A percentile compares a stretch with the other conserved stretches of the same genome.
These are phyloP conservation scores for Australoheros facetus DNA, from an alignment of 2,797 vertebrate genomes.

Conservation along the genomic window DNA sequence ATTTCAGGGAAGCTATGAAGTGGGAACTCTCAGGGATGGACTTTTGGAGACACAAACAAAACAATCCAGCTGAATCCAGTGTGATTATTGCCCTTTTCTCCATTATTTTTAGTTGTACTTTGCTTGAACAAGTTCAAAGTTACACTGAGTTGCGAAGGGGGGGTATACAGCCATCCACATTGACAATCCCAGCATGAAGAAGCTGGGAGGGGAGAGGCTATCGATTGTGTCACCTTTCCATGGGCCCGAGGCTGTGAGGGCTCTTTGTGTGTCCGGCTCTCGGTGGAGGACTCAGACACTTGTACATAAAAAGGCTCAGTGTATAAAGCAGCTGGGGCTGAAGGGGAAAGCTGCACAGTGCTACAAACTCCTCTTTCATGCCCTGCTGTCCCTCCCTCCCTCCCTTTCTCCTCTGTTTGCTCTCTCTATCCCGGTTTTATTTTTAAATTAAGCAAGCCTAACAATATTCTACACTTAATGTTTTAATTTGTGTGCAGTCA, in stretches of 20 bases:
- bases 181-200: constrained; percentile 41
- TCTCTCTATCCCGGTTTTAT: background rate
- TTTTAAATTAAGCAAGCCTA: constrained; percentile 1
- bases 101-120: constrained; percentile 25
- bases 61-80: constrained; percentile 27
- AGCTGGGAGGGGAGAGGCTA: constrained; percentile 44
- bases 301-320: constrained; percentile 74
- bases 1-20: constrained; percentile 19
- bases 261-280: constrained; percentile 66
- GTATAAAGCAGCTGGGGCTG: constrained; percentile 67
- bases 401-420: background rate
- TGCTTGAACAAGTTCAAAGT: constrained; percentile 48
- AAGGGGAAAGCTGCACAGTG: constrained; percentile 44
- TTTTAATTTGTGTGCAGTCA: constrained; percentile 6
- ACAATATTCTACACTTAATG: constrained; percentile 12
- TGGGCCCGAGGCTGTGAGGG: constrained; percentile 64
- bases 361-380: constrained; percentile 63
- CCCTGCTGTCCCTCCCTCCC: constrained; percentile 21
- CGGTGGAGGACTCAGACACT: constrained; percentile 69
- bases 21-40: constrained; percentile 29
- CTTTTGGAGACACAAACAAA: constrained; percentile 29
- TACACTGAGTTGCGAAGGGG: constrained; percentile 23
- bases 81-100: constrained; percentile 22
- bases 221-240: constrained; percentile 79
- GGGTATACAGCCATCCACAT: constrained; percentile 23